Evolutionary conservation across 2,113 vertebrate species (phyloP), one percentile per base, ranked within the genome.

Genomic region (Tyrannus savana): DNA sequence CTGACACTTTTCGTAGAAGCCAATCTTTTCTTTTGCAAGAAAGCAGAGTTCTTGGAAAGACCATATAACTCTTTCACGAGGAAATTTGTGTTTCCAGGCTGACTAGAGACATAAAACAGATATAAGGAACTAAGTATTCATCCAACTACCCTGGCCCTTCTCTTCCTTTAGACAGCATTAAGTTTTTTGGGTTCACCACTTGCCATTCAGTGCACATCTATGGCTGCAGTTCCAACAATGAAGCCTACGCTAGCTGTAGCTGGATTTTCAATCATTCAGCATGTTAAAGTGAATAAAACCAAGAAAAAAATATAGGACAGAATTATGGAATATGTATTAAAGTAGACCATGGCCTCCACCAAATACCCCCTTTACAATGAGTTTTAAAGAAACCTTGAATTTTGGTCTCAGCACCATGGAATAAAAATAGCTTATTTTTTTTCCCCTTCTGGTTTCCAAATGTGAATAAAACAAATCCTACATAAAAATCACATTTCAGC

Each of bases 191-290:
- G 89, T 90, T 93, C 56, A 80, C 46, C 77, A 73, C 76, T 96
- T 97, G 74, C 94, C 91, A 95, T 96, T 96, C 96, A 89, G 82
- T 10, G 35, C 93, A 96, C 95, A 96, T 88, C 84, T 74, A 90
- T 96, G 64, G 72, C 87, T 97, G 91, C 91, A 18, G 73, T 58
- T 94, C 87, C 50, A 95, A 93, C 80, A 96, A 71, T 50, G 63
- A 93, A 71, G 86, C 39, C 35, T 90, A 90, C 93, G 50, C 69
- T 84, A 83, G 90, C 55, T 35, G 92, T 82, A 89, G 75, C 96
- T 97, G 94, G 49, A 95, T 97, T 97, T 97, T 87, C 86, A 90
- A 96, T 97, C 87, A 96, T 58, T 87, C 80, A 30, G 76, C 49
- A 94, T 28, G 33, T 56, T 91, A 69, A 93, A 95, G 81, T 84